phyloP scores from a whole-genome alignment of 1,140 invertebrate species.

The Steinernema khuongi region DNA sequence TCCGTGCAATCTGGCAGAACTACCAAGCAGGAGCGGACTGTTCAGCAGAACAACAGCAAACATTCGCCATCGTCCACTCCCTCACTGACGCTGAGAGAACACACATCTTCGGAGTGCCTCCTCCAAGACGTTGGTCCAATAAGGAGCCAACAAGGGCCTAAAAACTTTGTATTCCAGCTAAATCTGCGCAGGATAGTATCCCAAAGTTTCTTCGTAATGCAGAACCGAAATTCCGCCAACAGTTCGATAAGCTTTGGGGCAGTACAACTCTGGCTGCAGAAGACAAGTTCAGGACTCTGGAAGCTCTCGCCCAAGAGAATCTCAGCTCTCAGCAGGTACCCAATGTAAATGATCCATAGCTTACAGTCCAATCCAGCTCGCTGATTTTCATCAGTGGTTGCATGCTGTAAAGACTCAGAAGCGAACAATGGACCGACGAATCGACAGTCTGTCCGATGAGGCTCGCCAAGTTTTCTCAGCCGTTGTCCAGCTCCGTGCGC shows the following conservation, averaged over 20 bases:
- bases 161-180: neutral
- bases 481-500: neutral
- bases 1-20: neutral
- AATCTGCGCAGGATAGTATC: neutral
- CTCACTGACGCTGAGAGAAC: neutral
- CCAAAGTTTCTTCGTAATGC: neutral
- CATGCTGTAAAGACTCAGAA: neutral
- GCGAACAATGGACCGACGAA: neutral
- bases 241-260: slow-evolving; percentile 7
- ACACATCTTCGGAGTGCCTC: neutral
- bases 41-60: neutral
- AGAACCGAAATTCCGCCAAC: neutral
- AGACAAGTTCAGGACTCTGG: neutral
- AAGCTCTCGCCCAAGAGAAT: neutral
- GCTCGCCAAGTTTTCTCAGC: neutral
- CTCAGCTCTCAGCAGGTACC: neutral
- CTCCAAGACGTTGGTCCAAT: neutral
- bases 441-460: neutral
- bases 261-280: neutral
- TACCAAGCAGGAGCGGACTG: neutral
- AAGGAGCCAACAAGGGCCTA: too few relatives aligned
- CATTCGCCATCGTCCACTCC: neutral
- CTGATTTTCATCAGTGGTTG: neutral
- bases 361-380: neutral
- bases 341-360: neutral